Base-by-base conservation (phyloP, 2,888 invertebrate genomes). In the Bembecia ichneumoniformis region DNA sequence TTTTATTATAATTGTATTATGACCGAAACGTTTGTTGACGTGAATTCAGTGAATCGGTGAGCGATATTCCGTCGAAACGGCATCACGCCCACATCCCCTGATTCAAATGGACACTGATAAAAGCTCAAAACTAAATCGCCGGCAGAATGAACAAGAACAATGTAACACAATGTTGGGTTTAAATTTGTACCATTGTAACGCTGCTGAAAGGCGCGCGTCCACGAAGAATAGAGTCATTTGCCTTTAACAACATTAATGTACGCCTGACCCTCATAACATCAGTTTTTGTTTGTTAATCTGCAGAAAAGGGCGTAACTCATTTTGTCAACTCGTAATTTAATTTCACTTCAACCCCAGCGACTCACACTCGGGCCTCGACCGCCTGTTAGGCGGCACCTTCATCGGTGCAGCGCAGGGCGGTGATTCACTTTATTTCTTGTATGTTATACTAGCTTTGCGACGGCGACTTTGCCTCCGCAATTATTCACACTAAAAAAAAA, bases 241-340 rank as follows among this genome's bases (percentile, higher is more conserved):
- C 80, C 70, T 78, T 66, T 82, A 84, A 87, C 84, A 81, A 77
- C 75, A 77, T 86, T 84, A 84, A 78, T 73, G 69, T 63, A 68
- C 61, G 64, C 66, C 76, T 82, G 83, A 82, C 84, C 86, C 84
- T 79, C 79, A 75, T 70, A 76, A 77, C 83, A 78, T 81, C 82
- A 83, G 77, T 84, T 87, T 87, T 84, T 87, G 87, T 87, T 87
- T 87, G 84, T 86, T 86, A 87, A 86, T 87, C 83, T 82, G 78
- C 79, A 82, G 82, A 82, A 82, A 82, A 83, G 84, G 86, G 84
- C 86, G 86, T 87, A 80, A 84, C 84, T 87, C 86, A 82, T 84
- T 86, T 84, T 82, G 83, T 84, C 84, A 79, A 81, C 82, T 77
- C 73, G 79, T 87, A 86, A 87, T 87, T 84, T 82, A 82, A 87